Percentiles rank a stretch among this genome's conserved stretches.
phyloP scores from a whole-genome alignment of 2,888 invertebrate genomes.

The Iphiclides podalirius region DNA sequence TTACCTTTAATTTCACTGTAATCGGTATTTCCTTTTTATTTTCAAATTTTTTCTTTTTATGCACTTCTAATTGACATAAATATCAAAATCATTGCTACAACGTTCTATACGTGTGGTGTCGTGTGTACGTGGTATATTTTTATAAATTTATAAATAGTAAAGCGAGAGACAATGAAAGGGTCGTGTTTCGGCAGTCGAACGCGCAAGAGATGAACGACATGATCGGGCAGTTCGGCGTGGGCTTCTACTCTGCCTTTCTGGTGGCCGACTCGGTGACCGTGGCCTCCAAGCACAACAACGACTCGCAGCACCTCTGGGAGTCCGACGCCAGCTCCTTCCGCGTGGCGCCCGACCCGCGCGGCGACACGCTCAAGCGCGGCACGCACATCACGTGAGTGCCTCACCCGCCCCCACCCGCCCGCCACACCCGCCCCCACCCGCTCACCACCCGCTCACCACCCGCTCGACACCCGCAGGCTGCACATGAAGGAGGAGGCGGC shows the following conservation, averaged over 20 bases:
- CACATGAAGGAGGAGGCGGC: slow-evolving; percentile 98
- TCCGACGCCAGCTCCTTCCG: slow-evolving; percentile 95
- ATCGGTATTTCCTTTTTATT: too few species aligned
- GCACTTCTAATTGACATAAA: too few species aligned
- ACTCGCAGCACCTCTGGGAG: slow-evolving; percentile 98
- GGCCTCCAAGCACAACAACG: slow-evolving; percentile 96
- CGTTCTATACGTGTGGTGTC: too few species aligned
- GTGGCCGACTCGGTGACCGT: slow-evolving; percentile 98
- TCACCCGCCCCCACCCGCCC: background rate
- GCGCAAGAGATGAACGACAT: slow-evolving; percentile 94
- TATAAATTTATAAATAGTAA: too few species aligned
- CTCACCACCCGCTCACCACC: background rate
- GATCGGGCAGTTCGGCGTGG: slow-evolving; percentile 99
- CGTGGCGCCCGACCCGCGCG: slow-evolving; percentile 96
- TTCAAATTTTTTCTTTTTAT: too few species aligned
- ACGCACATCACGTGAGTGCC: slow-evolving; percentile 86
- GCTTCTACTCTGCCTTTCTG: slow-evolving; percentile 98
- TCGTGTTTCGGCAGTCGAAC: slow-evolving; percentile 41
- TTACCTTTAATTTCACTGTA: too few species aligned
- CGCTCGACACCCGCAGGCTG: slow-evolving; percentile 82
- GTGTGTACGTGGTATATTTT: too few species aligned
- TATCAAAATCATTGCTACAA: too few species aligned
- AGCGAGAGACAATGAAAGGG: too few species aligned
- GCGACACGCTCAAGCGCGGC: slow-evolving; percentile 93
- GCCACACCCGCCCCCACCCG: background rate